A percentile compares a stretch with the other conserved stretches of the same genome.
Evolutionary conservation across 1,140 invertebrate genomes (phyloP).

Genomic region (Octopus sinensis): DNA sequence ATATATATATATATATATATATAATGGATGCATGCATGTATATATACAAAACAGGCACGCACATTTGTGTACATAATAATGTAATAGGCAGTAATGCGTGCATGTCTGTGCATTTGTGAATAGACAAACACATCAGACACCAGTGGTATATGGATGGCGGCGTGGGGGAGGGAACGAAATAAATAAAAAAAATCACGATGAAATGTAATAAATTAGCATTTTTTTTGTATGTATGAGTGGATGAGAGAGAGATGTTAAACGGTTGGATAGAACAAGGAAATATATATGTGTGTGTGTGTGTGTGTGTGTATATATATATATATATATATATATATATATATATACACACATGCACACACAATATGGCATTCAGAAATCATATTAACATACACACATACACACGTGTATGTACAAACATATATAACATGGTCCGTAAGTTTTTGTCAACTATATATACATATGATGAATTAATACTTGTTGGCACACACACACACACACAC

Average conservation of each 20-base stretch:
- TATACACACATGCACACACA: neutral
- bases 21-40: no score
- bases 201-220: neutral
- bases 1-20: no score
- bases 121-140: no score
- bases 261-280: neutral
- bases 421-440: neutral
- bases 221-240: neutral
- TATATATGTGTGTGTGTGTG: neutral
- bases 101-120: no score
- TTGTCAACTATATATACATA: no score
- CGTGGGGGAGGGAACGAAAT: no score
- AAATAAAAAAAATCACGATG: no score
- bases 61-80: no score
- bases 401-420: neutral
- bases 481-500: neutral
- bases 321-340: slow-evolving; percentile 5
- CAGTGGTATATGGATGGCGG: no score
- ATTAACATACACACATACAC: neutral
- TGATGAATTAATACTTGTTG: no score
- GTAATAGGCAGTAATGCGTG: no score
- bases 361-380: neutral
- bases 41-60: no score
- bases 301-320: neutral
- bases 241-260: neutral